These are phyloP conservation scores for Tetragonisca angustula DNA, from an alignment of 2,888 invertebrate genomes.

Conservation along the genomic window DNA sequence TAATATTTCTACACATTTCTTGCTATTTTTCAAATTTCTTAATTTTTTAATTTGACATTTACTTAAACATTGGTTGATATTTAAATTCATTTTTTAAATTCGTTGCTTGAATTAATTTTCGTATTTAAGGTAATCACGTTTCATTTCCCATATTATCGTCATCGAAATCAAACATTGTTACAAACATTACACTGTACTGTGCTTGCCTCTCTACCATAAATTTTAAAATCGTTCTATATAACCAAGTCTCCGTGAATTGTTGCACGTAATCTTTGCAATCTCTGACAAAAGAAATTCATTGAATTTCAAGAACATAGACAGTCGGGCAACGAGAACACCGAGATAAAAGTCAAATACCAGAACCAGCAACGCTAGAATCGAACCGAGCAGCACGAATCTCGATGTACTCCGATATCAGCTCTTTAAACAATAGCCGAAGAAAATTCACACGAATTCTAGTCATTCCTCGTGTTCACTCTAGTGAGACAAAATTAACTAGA, in stretches of 20 bases:
- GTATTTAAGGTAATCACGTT: no score
- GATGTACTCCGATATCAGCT: neutral
- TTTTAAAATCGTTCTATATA: neutral
- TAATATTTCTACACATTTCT: no score
- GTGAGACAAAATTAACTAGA: slow-evolving; percentile 26
- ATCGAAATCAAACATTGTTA: no score
- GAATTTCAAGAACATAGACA: neutral
- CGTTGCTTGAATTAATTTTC: no score
- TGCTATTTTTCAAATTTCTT: no score
- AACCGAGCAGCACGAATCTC: neutral
- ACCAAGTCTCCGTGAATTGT: neutral
- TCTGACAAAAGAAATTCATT: neutral
- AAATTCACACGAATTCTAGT: slow-evolving; percentile 27
- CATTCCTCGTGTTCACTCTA: slow-evolving; percentile 34
- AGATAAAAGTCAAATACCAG: neutral
- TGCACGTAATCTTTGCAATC: neutral
- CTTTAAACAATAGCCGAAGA: neutral
- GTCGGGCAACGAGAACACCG: neutral
- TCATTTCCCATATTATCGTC: no score
- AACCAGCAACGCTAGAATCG: neutral
- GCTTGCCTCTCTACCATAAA: no score
- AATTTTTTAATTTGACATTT: no score
- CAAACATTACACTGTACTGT: no score
- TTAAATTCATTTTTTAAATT: no score
- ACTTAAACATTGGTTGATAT: no score